Percentiles rank a stretch among this genome's conserved stretches.
Evolutionary conservation across 2,797 vertebrate species (phyloP).

Genomic region (Acrossocheilus fasciatus): DNA sequence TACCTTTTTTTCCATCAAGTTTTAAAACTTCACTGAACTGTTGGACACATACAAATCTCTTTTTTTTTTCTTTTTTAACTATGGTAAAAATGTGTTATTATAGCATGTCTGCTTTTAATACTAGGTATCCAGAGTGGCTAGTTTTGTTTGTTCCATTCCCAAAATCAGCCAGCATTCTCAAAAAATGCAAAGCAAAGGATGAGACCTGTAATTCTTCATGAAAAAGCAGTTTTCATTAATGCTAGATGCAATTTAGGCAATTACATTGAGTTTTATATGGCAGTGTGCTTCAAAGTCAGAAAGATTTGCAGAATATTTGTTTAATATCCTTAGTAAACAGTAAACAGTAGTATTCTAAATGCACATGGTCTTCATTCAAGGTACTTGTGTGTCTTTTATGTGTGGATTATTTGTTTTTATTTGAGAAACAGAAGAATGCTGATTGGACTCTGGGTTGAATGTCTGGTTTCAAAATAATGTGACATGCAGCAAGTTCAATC

Average conservation of each 20-base stretch:
- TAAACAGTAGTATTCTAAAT: neutral
- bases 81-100: too few relatives aligned
- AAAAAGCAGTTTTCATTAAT: neutral
- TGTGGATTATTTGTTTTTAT: neutral
- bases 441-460: neutral
- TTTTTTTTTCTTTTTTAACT: too few relatives aligned
- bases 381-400: neutral
- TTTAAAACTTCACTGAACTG: neutral
- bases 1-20: neutral
- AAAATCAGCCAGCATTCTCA: neutral
- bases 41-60: too few relatives aligned
- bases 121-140: neutral
- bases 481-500: neutral
- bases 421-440: slow-evolving; percentile 10
- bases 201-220: neutral
- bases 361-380: neutral
- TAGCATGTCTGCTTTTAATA: too few relatives aligned
- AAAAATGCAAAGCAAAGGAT: neutral
- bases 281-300: neutral
- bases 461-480: neutral
- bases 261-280: neutral
- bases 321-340: neutral
- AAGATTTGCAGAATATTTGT: neutral
- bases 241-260: neutral
- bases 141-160: neutral